These are phyloP conservation scores for Dryas iulia DNA, from an alignment of 1,140 invertebrate species.

Conservation along the genomic window DNA sequence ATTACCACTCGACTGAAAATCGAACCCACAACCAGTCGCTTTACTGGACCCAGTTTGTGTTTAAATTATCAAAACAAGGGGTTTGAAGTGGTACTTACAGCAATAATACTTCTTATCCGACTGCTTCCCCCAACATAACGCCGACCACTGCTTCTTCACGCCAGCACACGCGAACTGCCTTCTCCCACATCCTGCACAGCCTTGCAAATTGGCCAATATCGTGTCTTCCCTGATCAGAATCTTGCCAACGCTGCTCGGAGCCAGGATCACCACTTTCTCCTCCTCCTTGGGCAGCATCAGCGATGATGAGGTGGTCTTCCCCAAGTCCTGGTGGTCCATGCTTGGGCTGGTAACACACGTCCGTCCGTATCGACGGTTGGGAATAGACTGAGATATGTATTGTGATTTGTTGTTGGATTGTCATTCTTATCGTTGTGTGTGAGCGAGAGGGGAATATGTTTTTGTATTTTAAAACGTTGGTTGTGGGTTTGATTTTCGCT, in stretches of 20 bases:
- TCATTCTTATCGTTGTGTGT: background rate
- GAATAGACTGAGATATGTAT: constrained; percentile 18
- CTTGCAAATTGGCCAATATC: constrained; percentile 52
- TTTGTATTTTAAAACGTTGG: background rate
- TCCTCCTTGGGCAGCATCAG: constrained; percentile 53
- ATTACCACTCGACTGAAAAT: too few relatives aligned
- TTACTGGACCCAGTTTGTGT: too few relatives aligned
- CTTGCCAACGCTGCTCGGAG: constrained; percentile 45
- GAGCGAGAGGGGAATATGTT: background rate
- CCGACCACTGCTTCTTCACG: constrained; percentile 64
- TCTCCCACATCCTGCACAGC: constrained; percentile 62
- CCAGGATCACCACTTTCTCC: constrained; percentile 48
- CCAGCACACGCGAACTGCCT: constrained; percentile 60
- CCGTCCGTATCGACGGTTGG: constrained; percentile 7
- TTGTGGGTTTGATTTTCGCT: too few relatives aligned
- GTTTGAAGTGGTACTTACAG: constrained; percentile 54
- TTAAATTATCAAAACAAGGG: background rate
- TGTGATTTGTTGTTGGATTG: background rate
- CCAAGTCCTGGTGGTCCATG: constrained; percentile 55
- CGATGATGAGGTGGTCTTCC: constrained; percentile 47
- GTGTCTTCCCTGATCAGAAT: constrained; percentile 69
- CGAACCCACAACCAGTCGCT: too few relatives aligned
- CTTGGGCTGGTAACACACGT: constrained; percentile 15
- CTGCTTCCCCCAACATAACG: constrained; percentile 64
- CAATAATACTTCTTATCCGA: constrained; percentile 68